A percentile compares a stretch with the other conserved stretches of the same genome.
Conservation (phyloP, 2,888 invertebrate species). For the Drosophila aldrichi region DNA sequence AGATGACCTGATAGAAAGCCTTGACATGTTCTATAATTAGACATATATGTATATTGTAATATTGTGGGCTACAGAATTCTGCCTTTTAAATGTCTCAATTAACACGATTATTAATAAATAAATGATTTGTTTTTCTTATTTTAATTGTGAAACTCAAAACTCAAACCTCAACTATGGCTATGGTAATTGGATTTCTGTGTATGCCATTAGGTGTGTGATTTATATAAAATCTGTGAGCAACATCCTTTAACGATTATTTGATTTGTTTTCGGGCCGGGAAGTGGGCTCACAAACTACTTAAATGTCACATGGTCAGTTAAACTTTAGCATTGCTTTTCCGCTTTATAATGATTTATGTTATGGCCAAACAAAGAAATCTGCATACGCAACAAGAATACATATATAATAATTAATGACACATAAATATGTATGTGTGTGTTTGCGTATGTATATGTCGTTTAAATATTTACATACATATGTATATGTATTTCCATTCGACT, state of each 20-base stretch:
- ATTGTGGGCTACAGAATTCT: not conserved
- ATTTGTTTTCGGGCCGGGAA: slow-evolving; percentile 41
- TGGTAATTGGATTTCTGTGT: slow-evolving; percentile 33
- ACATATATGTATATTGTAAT: too few species aligned
- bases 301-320: slow-evolving; percentile 77
- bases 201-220: slow-evolving; percentile 55
- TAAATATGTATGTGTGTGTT: slow-evolving; percentile 5
- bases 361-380: slow-evolving; percentile 71
- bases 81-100: too few species aligned
- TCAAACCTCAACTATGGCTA: slow-evolving; percentile 2
- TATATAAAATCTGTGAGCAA: slow-evolving; percentile 29
- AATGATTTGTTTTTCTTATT: too few species aligned
- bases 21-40: not conserved
- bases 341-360: slow-evolving; percentile 56
- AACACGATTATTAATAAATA: too few species aligned
- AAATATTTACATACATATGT: slow-evolving; percentile 27
- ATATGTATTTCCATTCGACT: slow-evolving; percentile 38
- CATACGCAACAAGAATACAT: slow-evolving; percentile 49
- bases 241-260: slow-evolving; percentile 59
- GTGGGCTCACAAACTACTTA: slow-evolving; percentile 58
- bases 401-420: slow-evolving; percentile 71
- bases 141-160: not conserved
- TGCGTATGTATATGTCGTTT: slow-evolving; percentile 3
- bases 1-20: not conserved
- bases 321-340: slow-evolving; percentile 75